A percentile compares a stretch with the other conserved stretches of the same genome.
Evolutionary conservation across 2,888 invertebrate genomes (phyloP).

Genomic region (Callinectes sapidus): DNA sequence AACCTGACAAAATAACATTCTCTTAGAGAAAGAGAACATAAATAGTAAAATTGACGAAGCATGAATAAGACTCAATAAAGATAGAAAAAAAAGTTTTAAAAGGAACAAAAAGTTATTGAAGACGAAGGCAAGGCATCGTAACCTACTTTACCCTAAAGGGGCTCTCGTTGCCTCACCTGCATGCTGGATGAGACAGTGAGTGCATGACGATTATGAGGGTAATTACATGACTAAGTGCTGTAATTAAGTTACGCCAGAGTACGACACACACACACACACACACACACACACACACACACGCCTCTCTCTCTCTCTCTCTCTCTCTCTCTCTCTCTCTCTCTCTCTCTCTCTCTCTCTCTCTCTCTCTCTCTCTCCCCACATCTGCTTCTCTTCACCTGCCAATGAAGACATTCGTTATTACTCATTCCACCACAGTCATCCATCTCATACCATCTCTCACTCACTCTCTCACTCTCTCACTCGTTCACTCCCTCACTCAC

Average conservation of each 20-base stretch:
- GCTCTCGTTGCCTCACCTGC: neutral
- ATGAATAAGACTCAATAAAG: neutral
- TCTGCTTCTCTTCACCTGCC: neutral
- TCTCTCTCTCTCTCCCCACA: neutral
- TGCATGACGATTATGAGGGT: slow-evolving; percentile 16
- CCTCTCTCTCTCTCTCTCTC: slow-evolving; percentile 21
- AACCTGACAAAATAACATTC: neutral
- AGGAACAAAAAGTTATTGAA: neutral
- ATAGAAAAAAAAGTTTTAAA: neutral
- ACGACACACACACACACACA: neutral
- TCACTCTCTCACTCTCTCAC: neutral
- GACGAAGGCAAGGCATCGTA: neutral
- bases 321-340: neutral
- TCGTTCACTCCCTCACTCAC: too few relatives aligned
- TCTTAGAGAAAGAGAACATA: neutral
- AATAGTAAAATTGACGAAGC: neutral
- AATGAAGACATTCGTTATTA: neutral
- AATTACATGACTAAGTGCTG: slow-evolving; percentile 9
- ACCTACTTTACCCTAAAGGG: neutral
- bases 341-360: neutral
- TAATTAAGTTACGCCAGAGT: neutral
- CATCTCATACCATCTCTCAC: neutral
- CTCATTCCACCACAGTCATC: neutral
- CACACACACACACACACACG: slow-evolving; percentile 4
- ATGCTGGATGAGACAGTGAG: slow-evolving; percentile 14